phyloP scores from a whole-genome alignment of 2,797 vertebrate species.

The Anniella stebbinsi region DNA sequence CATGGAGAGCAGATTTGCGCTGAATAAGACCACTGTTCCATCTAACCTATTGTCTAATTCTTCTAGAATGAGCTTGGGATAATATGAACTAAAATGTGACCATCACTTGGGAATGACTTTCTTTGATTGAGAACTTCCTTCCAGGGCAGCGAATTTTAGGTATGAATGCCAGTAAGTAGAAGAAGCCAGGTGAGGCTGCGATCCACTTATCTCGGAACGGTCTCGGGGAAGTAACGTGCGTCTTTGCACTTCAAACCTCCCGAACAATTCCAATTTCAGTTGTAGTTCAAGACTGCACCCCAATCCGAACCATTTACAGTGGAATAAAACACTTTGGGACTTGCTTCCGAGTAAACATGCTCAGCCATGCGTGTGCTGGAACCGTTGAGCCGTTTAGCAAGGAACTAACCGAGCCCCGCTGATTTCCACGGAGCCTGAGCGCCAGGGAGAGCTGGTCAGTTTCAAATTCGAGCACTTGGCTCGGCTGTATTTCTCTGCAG shows the following conservation, averaged over 20 bases:
- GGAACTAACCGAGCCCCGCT: not conserved
- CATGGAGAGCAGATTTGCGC: not conserved
- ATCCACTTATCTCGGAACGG: not conserved
- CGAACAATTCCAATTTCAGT: too few relatives aligned
- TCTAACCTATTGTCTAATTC: too few relatives aligned
- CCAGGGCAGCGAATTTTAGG: not conserved
- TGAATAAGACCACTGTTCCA: too few relatives aligned
- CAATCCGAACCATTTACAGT: not conserved
- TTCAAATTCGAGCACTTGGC: not conserved
- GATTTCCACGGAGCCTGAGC: not conserved
- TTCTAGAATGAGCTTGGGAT: not conserved
- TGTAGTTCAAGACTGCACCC: too few relatives aligned
- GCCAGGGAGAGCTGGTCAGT: not conserved
- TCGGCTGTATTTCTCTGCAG: not conserved
- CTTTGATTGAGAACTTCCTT: not conserved
- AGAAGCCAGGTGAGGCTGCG: too few relatives aligned
- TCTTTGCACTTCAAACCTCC: too few relatives aligned
- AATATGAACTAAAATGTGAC: not conserved
- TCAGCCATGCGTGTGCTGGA: not conserved
- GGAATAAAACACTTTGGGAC: not conserved
- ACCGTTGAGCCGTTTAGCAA: not conserved
- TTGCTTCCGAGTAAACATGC: not conserved
- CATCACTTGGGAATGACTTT: not conserved
- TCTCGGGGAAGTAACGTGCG: too few relatives aligned
- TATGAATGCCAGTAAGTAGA: not conserved